phyloP scores from a whole-genome alignment of 2,113 vertebrate genomes.

The Myiozetetes cayanensis region DNA sequence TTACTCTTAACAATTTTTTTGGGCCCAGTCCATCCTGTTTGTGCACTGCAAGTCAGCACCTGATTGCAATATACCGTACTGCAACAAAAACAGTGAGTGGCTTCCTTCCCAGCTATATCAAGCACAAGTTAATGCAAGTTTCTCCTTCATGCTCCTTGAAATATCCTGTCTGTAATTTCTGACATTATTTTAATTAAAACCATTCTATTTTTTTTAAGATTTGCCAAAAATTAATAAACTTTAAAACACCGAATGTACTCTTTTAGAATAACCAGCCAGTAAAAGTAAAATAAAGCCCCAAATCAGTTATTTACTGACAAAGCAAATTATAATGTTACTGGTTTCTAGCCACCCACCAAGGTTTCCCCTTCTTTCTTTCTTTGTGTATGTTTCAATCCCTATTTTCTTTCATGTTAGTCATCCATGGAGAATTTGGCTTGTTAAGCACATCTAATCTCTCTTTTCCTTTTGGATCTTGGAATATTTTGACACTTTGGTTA shows the following conservation, averaged over 20 bases:
- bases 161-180: neutral
- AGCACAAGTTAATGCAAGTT: neutral
- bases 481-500: slow-evolving; percentile 26
- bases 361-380: neutral
- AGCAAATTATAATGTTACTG: neutral
- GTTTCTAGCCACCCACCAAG: slow-evolving; percentile 19
- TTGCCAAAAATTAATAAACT: neutral
- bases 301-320: neutral
- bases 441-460: slow-evolving; percentile 20
- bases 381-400: neutral
- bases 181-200: neutral
- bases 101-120: neutral
- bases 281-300: neutral
- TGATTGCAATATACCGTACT: neutral
- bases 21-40: neutral
- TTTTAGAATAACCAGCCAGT: neutral
- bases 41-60: neutral
- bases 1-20: neutral
- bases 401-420: neutral
- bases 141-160: neutral
- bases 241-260: neutral
- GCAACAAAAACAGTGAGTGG: neutral
- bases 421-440: neutral
- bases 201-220: neutral
- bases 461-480: neutral